These are phyloP conservation scores for Calyptomena viridis DNA, from an alignment of 2,113 vertebrate genomes.

Conservation along the genomic window DNA sequence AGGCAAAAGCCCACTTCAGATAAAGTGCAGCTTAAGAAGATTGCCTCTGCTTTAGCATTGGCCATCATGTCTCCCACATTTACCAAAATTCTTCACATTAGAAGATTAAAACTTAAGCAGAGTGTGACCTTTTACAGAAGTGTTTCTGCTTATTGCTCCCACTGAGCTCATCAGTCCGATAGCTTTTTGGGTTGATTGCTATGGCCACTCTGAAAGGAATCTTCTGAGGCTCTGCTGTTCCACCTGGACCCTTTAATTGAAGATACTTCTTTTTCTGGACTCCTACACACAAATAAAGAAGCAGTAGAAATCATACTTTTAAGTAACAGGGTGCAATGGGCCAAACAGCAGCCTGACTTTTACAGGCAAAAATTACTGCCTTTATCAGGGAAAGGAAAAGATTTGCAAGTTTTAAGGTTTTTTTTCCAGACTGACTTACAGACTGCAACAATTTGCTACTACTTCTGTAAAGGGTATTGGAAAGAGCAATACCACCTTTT, in stretches of 20 bases:
- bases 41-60: not conserved
- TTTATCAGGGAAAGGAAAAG: not conserved
- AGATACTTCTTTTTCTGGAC: not conserved
- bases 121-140: not conserved
- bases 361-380: not conserved
- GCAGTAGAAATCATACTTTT: not conserved
- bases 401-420: not conserved
- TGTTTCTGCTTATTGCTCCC: not conserved
- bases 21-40: not conserved
- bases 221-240: not conserved
- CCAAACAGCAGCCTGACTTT: not conserved
- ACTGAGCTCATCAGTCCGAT: not conserved
- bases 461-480: not conserved
- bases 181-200: not conserved
- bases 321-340: not conserved
- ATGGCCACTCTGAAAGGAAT: not conserved
- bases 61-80: not conserved
- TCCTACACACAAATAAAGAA: not conserved
- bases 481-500: not conserved
- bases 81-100: not conserved
- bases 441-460: fast-evolving
- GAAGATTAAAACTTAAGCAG: conserved; percentile 8
- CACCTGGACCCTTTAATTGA: not conserved
- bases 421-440: not conserved
- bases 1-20: not conserved